Percentiles rank a stretch among this genome's conserved stretches.
Evolutionary conservation across 2,113 vertebrate species (phyloP).

Genomic region (Todiramphus chloris): DNA sequence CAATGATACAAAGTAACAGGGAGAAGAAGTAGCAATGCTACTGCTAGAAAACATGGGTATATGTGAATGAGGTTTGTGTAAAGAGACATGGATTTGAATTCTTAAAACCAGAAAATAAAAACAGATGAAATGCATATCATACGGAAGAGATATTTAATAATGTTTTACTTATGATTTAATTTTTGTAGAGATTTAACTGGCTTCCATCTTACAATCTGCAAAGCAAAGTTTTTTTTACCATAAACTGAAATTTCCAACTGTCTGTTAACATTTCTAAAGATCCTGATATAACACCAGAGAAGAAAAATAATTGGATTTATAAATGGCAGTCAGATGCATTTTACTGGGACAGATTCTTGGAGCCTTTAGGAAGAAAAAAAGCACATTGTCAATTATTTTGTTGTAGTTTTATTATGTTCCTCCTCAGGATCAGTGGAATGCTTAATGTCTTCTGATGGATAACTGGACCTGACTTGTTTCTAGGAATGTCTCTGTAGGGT

Average conservation of each 20-base stretch:
- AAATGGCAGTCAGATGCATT: not conserved
- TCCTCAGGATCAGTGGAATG: not conserved
- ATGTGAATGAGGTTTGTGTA: not conserved
- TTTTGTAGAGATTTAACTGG: not conserved
- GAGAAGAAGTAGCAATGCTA: not conserved
- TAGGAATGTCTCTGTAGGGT: not conserved
- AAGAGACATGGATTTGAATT: not conserved
- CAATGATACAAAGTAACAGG: not conserved
- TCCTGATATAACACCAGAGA: not conserved
- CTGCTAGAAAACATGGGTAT: not conserved
- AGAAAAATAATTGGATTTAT: not conserved
- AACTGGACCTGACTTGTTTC: not conserved
- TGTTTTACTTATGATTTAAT: not conserved
- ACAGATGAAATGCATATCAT: not conserved
- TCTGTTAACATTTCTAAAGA: not conserved
- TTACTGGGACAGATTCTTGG: not conserved
- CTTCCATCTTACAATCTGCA: not conserved
- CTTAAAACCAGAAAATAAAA: not conserved
- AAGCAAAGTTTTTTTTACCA: not conserved
- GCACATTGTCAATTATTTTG: not conserved
- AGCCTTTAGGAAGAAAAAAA: not conserved
- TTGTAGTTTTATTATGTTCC: not conserved
- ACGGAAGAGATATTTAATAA: not conserved
- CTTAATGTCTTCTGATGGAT: not conserved
- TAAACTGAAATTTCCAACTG: not conserved